phyloP scores from a whole-genome alignment of 2,113 vertebrate genomes.

The Alectura lathami region DNA sequence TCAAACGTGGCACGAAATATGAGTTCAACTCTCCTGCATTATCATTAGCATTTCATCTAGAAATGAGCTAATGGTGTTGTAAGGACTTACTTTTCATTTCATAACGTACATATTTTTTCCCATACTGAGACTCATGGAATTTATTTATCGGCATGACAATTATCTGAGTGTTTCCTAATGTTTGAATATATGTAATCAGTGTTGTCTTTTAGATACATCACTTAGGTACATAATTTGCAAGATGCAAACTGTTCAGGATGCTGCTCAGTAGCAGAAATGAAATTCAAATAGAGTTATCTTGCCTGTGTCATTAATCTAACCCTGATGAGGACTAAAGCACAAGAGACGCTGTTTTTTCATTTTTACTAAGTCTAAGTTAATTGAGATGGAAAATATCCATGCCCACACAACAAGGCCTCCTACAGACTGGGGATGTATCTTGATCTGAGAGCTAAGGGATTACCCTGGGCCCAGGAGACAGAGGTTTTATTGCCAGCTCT shows the following conservation, averaged over 20 bases:
- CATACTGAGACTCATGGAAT: neutral
- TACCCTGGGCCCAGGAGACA: neutral
- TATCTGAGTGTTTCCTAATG: neutral
- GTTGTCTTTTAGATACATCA: neutral
- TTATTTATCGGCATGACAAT: neutral
- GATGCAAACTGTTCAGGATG: neutral
- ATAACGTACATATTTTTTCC: neutral
- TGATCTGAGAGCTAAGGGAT: neutral
- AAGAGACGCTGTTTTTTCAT: neutral
- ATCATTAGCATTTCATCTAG: slow-evolving; percentile 11
- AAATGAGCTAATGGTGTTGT: slow-evolving; percentile 1
- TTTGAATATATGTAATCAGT: neutral
- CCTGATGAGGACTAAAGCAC: neutral
- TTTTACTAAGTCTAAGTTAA: neutral
- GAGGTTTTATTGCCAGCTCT: neutral
- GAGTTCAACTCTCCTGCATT: neutral
- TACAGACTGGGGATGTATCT: neutral
- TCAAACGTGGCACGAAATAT: slow-evolving; percentile 30
- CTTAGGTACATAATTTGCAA: neutral
- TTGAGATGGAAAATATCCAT: neutral
- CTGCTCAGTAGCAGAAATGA: neutral
- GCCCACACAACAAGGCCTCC: neutral
- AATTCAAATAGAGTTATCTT: neutral
- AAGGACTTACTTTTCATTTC: neutral
- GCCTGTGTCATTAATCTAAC: neutral